Percentiles rank a stretch among this genome's conserved stretches.
These are phyloP conservation scores for Coptotermes formosanus DNA, from an alignment of 1,140 invertebrate genomes.

Conservation along the genomic window DNA sequence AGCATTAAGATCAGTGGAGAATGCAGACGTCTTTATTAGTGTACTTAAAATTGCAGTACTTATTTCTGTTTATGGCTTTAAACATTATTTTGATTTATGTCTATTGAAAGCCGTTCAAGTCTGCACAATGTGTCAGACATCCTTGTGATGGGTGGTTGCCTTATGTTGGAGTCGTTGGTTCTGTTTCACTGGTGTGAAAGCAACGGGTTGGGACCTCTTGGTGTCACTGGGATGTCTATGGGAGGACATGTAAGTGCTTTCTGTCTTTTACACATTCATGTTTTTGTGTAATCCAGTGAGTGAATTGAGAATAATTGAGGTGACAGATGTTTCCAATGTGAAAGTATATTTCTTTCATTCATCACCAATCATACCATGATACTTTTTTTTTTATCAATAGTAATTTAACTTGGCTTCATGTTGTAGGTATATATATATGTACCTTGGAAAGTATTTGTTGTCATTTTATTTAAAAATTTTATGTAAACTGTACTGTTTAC, in stretches of 20 bases:
- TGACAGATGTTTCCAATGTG: no score
- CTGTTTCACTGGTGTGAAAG: slow-evolving; percentile 92
- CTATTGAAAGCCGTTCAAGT: slow-evolving; percentile 74
- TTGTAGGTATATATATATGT: no score
- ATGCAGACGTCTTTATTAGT: background rate
- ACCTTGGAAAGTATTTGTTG: no score
- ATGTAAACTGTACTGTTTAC: no score
- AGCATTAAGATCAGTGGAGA: background rate
- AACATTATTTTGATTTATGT: slow-evolving; percentile 26
- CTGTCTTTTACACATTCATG: no score
- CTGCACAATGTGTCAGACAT: slow-evolving; percentile 96
- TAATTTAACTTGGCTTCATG: no score
- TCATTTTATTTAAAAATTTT: no score
- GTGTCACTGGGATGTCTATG: slow-evolving; percentile 98
- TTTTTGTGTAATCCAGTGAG: no score
- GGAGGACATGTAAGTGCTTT: slow-evolving; percentile 86
- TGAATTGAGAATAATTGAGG: no score
- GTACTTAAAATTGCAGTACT: background rate
- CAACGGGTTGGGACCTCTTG: slow-evolving; percentile 84
- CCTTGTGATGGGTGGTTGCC: slow-evolving; percentile 98
- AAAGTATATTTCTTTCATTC: no score
- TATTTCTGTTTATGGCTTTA: background rate
- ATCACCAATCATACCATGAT: no score
- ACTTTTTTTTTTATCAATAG: no score
- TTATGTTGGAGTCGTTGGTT: slow-evolving; percentile 90